Evolutionary conservation across 1,140 invertebrate species (phyloP).

Genomic region (Ylistrum balloti): DNA sequence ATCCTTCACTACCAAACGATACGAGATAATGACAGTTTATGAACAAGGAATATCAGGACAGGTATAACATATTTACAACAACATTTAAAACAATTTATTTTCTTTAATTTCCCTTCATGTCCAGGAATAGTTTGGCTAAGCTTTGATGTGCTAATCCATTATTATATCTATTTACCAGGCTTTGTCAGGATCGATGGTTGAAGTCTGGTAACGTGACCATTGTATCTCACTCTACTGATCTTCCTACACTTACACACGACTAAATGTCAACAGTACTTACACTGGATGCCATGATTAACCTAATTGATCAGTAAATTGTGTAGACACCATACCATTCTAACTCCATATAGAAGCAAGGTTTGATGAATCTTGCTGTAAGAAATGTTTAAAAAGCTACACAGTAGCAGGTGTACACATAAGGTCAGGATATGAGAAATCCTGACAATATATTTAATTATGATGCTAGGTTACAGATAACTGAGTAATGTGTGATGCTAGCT

Average conservation of each 20-base stretch:
- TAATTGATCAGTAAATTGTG: background rate
- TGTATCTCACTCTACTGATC: background rate
- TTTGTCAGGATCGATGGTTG: background rate
- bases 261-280: constrained; percentile 1
- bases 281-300: background rate
- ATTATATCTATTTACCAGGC: background rate
- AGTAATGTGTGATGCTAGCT: background rate
- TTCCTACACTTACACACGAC: background rate
- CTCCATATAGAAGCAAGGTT: background rate
- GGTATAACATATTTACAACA: background rate
- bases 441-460: background rate
- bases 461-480: background rate
- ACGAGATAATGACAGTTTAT: background rate
- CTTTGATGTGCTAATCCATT: constrained; percentile 27
- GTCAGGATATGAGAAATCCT: background rate
- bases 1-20: too few relatives aligned
- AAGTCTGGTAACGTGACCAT: background rate
- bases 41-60: background rate
- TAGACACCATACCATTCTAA: background rate
- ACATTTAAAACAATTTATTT: constrained; percentile 36
- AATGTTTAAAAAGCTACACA: background rate
- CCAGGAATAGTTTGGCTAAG: background rate
- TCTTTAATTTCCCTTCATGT: constrained; percentile 27
- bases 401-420: background rate
- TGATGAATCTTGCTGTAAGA: background rate